These are phyloP conservation scores for Lethrus apterus DNA, from an alignment of 1,140 invertebrate species.

Conservation along the genomic window DNA sequence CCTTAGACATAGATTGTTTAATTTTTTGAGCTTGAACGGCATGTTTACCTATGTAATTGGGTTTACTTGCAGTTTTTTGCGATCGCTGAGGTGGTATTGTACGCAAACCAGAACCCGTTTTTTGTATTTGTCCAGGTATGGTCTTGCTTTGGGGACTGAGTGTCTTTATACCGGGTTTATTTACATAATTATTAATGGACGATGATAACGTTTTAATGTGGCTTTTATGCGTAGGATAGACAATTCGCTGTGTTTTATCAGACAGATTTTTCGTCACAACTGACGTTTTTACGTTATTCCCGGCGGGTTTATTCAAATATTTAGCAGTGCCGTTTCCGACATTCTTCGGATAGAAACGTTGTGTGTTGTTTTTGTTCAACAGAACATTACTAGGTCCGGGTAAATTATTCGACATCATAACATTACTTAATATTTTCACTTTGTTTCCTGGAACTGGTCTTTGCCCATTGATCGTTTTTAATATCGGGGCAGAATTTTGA, in stretches of 20 bases:
- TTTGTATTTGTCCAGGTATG: constrained; percentile 30
- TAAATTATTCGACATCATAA: constrained; percentile 28
- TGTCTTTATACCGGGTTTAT: constrained; percentile 31
- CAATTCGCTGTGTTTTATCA: constrained; percentile 16
- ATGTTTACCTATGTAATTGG: constrained; percentile 40
- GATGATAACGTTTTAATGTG: constrained; percentile 32
- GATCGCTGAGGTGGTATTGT: constrained; percentile 37
- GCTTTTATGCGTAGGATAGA: constrained; percentile 31
- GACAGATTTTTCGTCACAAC: neutral
- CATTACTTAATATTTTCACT: constrained; percentile 39
- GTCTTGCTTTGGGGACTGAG: constrained; percentile 29
- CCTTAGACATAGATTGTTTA: constrained; percentile 21
- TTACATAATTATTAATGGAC: constrained; percentile 19
- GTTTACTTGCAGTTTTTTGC: constrained; percentile 31
- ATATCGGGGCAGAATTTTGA: constrained; percentile 1
- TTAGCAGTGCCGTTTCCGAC: constrained; percentile 22
- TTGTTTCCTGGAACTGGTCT: constrained; percentile 25
- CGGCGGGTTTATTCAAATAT: constrained; percentile 17
- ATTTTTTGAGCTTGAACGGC: constrained; percentile 39
- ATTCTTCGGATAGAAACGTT: constrained; percentile 16
- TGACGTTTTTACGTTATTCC: constrained; percentile 1
- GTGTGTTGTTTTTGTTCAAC: constrained; percentile 26
- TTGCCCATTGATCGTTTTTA: constrained; percentile 35
- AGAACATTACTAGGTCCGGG: constrained; percentile 29
- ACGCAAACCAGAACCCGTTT: constrained; percentile 31